Evolutionary conservation across 1,140 invertebrate genomes (phyloP), one percentile per base, ranked within the genome.

Genomic region (Euglossa dilemma): DNA sequence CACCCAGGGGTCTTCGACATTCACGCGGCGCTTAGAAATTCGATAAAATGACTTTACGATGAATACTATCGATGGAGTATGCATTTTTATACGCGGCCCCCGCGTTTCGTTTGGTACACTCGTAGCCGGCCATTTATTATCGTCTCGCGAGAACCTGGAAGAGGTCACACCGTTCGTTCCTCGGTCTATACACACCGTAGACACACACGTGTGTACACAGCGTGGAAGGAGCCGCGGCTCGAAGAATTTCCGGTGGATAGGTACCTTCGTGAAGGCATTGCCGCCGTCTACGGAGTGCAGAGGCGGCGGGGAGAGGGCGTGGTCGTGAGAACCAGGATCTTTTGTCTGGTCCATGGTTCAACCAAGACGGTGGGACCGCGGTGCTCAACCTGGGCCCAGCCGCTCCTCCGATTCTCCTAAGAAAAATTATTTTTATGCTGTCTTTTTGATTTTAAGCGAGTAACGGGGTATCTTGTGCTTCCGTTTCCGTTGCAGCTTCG

Each of bases 301-400:
- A 80, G 87, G 85, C 89, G 88, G 91, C 83, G 88, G 87, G 90
- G 91, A 88, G 89, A 90, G 90, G 91, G 91, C 90, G 91, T 92
- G 91, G 91, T 92, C 91, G 91, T 92, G 91, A 91, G 91, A 92
- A 92, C 91, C 91, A 92, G 90, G 91, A 92, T 92, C 91, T 91
- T 92, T 90, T 90, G 91, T 91, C 90, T 90, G 89, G 89, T 90
- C 91, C 89, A 91, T 87, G 88, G 71, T 89, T 87, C 73, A 87
- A 85, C 84, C 63, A 70, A 69, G 89, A 84, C 70, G 76, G 78
- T 66, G 83, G 74, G 77, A 85, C 79, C 88, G 88, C 78, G 90
- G 89, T 91, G 86, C 90, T 92, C 91, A 88, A 89, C 90, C 59
- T 64, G 52, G 36, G 11, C 18, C 50, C 64, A 50, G 14, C 47